Evolutionary conservation across 2,797 vertebrate species (phyloP).

Genomic region (Alectoris magna): DNA sequence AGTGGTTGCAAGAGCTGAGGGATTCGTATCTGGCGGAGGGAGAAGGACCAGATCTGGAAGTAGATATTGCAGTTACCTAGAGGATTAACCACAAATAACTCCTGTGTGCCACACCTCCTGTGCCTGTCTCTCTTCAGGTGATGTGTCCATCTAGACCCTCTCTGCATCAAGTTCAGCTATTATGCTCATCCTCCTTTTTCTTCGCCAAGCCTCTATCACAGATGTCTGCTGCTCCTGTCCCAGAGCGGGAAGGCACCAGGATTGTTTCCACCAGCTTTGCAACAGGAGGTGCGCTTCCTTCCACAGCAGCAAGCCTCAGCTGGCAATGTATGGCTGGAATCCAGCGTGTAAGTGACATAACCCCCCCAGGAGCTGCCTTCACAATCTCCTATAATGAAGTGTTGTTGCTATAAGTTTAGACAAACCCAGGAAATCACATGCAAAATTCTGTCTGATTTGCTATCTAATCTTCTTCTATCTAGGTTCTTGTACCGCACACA

Average conservation of each 20-base stretch:
- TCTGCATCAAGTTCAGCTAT: background rate
- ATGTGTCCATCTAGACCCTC: background rate
- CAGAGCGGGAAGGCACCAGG: background rate
- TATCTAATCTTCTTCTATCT: constrained; percentile 64
- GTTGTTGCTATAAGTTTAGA: constrained; percentile 56
- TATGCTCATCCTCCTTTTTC: background rate
- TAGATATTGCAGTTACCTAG: background rate
- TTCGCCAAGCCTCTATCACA: background rate
- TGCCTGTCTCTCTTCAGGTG: rapidly evolving
- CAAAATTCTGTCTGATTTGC: constrained; percentile 55
- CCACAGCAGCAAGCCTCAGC: background rate
- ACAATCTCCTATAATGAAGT: constrained; percentile 47
- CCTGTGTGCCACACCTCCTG: background rate
- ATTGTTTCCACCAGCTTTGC: background rate
- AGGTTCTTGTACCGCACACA: constrained; percentile 62
- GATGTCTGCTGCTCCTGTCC: background rate
- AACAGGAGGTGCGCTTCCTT: background rate
- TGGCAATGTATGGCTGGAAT: background rate
- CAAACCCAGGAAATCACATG: constrained; percentile 66
- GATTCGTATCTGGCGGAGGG: background rate
- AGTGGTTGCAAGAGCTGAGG: background rate
- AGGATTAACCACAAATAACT: background rate
- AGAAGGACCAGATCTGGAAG: background rate
- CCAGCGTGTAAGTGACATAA: background rate
- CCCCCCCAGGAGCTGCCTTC: background rate